Conservation (phyloP, 2,888 invertebrate genomes). For the Chrysotoxum bicinctum region DNA sequence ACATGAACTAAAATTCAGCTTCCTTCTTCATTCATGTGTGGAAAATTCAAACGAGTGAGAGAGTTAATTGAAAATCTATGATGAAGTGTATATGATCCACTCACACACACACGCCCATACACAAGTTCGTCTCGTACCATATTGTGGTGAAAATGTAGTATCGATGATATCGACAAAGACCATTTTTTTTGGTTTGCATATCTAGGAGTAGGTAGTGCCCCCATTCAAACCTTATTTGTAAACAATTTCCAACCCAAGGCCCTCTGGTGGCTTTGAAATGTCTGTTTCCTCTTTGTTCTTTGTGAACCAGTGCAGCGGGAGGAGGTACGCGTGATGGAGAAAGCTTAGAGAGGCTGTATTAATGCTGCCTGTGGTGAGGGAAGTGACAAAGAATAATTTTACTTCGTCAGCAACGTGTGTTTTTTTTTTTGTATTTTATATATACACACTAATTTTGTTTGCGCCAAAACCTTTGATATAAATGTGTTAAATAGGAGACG, state of each 20-base stretch:
- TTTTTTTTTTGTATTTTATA: slow-evolving; percentile 29
- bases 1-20: slow-evolving; percentile 46
- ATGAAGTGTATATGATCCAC: background rate
- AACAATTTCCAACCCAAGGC: slow-evolving; percentile 35
- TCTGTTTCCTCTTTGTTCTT: slow-evolving; percentile 28
- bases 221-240: slow-evolving; percentile 46
- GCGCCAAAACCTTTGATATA: background rate
- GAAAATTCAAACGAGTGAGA: slow-evolving; percentile 18
- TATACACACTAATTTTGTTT: slow-evolving; percentile 39
- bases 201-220: background rate
- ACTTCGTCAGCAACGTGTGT: slow-evolving; percentile 13
- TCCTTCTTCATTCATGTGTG: slow-evolving; percentile 39
- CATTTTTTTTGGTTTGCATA: slow-evolving; percentile 46
- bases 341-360: slow-evolving; percentile 20
- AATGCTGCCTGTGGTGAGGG: slow-evolving; percentile 44
- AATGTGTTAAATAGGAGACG: background rate
- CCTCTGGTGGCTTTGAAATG: slow-evolving; percentile 37
- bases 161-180: slow-evolving; percentile 36
- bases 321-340: background rate
- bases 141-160: background rate
- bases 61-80: slow-evolving; percentile 64
- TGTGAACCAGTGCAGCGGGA: background rate
- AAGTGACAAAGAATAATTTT: slow-evolving; percentile 58
- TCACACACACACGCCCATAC: background rate
- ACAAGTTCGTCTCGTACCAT: background rate